Evolutionary conservation across 2,113 vertebrate genomes (phyloP), one percentile per base, ranked within the genome.

Genomic region (Hypanus sabinus): DNA sequence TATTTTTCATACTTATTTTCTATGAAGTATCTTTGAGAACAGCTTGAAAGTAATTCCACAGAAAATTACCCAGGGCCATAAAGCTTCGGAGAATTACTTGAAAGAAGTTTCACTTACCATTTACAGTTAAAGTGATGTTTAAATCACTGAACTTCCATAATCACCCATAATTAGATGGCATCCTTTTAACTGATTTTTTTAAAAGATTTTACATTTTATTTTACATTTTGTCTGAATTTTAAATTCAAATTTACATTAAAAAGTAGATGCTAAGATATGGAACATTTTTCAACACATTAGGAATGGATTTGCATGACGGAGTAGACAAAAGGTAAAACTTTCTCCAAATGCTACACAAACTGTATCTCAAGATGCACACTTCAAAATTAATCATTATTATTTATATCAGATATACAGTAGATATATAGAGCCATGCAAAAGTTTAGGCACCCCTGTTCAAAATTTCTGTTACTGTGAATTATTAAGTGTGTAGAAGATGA

Each of bases 71-170:
- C 14, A 22, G 57, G 12, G 60, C n/a, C 33, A 60, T 16, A 33
- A 68, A 68, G 65, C 30, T 20, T 90, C 18, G 65, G 85, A 90
- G 60, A 76, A 90, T 65, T 62, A 33, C 33, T 90, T 33, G 85
- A 90, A 90, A 90, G 0, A 20, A 33, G 30, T 60, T 90, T 90
- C 60, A 90, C n/a, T 90, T 36, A 33, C 14, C 85, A 65, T 68
- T 90, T 90, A n/a, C 85, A 88, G 85, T 65, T 88, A 62, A 88
- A 88, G 60, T 57, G 18, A 65, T 33, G n/a, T 65, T 62, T 90
- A n/a, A 65, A 65, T 33, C 60, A 65, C 60, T 65, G 16, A 90
- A 90, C 85, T 90, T 65, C 85, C 65, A 90, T 90, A 65, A 90
- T 33, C 60, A 18, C n/a, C 60, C 85, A 65, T n/a, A 90, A 90